phyloP scores from a whole-genome alignment of 2,888 invertebrate genomes.

The Masnerella sp. region DNA sequence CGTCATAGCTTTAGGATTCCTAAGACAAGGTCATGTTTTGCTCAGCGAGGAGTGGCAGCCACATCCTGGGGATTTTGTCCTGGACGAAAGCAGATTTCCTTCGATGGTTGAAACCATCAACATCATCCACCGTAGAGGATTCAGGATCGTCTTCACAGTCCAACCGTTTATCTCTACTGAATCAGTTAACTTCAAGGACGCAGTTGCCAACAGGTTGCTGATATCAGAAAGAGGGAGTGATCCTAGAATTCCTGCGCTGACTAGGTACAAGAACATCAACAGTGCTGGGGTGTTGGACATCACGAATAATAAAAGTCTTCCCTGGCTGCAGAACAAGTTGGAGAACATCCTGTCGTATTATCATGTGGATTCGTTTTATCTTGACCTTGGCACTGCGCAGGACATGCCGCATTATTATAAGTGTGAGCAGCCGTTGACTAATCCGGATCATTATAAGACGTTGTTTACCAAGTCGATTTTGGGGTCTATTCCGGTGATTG shows the following conservation, averaged over 20 bases:
- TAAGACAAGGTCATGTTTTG: slow-evolving; percentile 88
- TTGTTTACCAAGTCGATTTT: slow-evolving; percentile 83
- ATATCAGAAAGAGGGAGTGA: slow-evolving; percentile 89
- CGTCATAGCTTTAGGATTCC: slow-evolving; percentile 87
- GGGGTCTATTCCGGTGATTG: slow-evolving; percentile 83
- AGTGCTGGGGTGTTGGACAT: slow-evolving; percentile 93
- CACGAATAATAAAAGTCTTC: slow-evolving; percentile 88
- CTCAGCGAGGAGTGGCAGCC: slow-evolving; percentile 91
- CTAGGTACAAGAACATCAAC: slow-evolving; percentile 86
- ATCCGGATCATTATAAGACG: slow-evolving; percentile 91
- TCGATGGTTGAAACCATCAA: slow-evolving; percentile 88
- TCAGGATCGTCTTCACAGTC: slow-evolving; percentile 91
- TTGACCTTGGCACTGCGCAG: slow-evolving; percentile 89
- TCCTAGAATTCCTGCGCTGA: slow-evolving; percentile 88
- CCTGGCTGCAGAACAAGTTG: slow-evolving; percentile 88
- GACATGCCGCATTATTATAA: slow-evolving; percentile 93
- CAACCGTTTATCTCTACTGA: slow-evolving; percentile 94
- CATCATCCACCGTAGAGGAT: slow-evolving; percentile 87
- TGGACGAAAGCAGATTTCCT: slow-evolving; percentile 88
- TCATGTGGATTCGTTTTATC: slow-evolving; percentile 90
- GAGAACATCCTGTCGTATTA: slow-evolving; percentile 85
- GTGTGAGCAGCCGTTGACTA: slow-evolving; percentile 84
- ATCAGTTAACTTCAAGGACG: slow-evolving; percentile 88
- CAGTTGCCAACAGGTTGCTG: slow-evolving; percentile 85
- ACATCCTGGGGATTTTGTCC: slow-evolving; percentile 89